A percentile compares a stretch with the other conserved stretches of the same genome.
Evolutionary conservation across 2,888 invertebrate genomes (phyloP).

Genomic region (Cephus sareptanus): DNA sequence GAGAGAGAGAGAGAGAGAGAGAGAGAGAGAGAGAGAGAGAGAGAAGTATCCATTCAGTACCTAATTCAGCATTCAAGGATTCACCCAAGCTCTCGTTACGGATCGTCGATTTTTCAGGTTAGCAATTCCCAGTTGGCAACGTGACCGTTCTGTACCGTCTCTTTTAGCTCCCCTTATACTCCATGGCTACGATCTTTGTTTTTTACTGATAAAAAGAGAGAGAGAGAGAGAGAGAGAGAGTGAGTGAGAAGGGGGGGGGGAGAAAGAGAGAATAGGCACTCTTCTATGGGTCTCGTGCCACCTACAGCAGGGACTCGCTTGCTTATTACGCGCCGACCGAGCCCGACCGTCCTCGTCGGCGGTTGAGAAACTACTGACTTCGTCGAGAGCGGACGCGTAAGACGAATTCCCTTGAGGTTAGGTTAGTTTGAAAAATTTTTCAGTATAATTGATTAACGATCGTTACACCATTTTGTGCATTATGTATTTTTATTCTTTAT

Average conservation of each 20-base stretch:
- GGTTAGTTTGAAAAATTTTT: not conserved
- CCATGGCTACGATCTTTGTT: not conserved
- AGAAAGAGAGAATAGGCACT: constrained; percentile 9
- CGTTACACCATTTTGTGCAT: not conserved
- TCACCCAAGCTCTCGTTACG: not conserved
- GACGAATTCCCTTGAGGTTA: not conserved
- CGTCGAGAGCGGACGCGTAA: not conserved
- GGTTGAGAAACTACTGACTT: constrained; percentile 28
- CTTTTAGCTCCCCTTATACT: not conserved
- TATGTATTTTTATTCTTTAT: not conserved
- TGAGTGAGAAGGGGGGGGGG: not conserved
- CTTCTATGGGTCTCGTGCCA: constrained; percentile 38
- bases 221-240: not conserved
- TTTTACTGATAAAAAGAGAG: not conserved
- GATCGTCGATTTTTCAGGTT: not conserved
- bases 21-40: not conserved
- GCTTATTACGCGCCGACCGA: constrained; percentile 46
- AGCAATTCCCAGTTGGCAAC: constrained; percentile 3
- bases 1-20: no score
- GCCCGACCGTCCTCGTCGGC: constrained; percentile 25
- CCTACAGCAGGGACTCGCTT: constrained; percentile 35
- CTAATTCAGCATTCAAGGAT: not conserved
- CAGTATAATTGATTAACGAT: not conserved
- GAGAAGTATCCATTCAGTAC: not conserved
- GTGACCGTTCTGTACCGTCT: not conserved